These are phyloP conservation scores for Austrolebias charrua DNA, from an alignment of 2,797 vertebrate genomes.

Conservation along the genomic window DNA sequence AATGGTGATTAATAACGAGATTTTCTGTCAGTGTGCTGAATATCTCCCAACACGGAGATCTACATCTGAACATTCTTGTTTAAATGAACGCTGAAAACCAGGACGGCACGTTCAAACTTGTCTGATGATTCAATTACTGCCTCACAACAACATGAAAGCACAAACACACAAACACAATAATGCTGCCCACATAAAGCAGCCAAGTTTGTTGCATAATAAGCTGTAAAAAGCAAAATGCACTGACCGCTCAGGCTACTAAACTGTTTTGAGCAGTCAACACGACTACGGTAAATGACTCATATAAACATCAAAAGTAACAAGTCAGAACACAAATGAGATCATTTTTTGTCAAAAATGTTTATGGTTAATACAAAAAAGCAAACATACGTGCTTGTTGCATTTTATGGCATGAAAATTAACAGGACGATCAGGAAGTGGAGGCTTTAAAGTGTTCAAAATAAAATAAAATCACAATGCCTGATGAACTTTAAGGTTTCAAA, in stretches of 20 bases:
- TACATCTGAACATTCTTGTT: not conserved
- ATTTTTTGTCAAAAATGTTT: not conserved
- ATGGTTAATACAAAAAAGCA: not conserved
- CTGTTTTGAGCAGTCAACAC: constrained; percentile 12
- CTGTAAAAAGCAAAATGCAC: constrained; percentile 14
- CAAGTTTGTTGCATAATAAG: constrained; percentile 24
- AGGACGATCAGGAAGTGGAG: not conserved
- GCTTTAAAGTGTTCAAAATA: not conserved
- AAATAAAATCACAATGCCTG: too few species aligned
- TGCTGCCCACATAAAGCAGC: constrained; percentile 16
- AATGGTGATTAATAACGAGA: too few species aligned
- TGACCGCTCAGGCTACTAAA: constrained; percentile 20
- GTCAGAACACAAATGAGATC: not conserved
- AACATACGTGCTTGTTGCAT: not conserved
- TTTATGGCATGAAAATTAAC: not conserved
- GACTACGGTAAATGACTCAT: not conserved
- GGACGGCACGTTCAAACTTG: not conserved
- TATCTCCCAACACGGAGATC: not conserved
- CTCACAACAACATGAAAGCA: not conserved
- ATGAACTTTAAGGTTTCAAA: too few species aligned
- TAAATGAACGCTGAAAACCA: not conserved
- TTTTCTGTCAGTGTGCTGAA: too few species aligned
- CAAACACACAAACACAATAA: constrained; percentile 5
- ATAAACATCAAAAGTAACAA: not conserved
- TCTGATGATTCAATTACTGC: not conserved